These are phyloP conservation scores for Trachurus trachurus DNA, from an alignment of 2,797 vertebrate species.

Conservation along the genomic window DNA sequence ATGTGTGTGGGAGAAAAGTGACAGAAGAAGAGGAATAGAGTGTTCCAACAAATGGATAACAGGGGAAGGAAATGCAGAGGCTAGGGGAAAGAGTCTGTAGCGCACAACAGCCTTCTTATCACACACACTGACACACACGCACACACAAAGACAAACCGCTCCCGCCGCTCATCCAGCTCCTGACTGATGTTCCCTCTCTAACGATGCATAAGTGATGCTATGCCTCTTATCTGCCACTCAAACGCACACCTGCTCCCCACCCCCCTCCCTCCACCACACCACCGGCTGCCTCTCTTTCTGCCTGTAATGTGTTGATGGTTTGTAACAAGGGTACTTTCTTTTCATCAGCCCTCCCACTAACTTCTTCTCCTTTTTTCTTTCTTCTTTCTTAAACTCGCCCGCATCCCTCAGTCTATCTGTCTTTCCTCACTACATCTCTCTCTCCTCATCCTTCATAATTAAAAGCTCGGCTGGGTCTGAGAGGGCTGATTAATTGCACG, in stretches of 20 bases:
- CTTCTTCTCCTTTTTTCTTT: background rate
- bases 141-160: conserved; percentile 59
- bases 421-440: conserved; percentile 48
- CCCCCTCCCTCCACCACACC: background rate
- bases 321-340: conserved; percentile 38
- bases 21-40: conserved; percentile 42
- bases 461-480: conserved; percentile 73
- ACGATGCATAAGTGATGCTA: conserved; percentile 77
- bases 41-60: conserved; percentile 59
- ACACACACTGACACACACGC: conserved; percentile 47
- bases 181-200: conserved; percentile 77
- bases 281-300: conserved; percentile 24
- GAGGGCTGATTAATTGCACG: conserved; percentile 80
- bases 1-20: conserved; percentile 13
- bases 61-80: conserved; percentile 50
- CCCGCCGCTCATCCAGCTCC: conserved; percentile 57
- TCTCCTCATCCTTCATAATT: conserved; percentile 78
- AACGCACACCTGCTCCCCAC: conserved; percentile 70
- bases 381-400: background rate
- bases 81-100: conserved; percentile 41
- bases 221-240: conserved; percentile 82
- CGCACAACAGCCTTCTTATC: conserved; percentile 62
- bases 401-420: conserved; percentile 41
- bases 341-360: conserved; percentile 19
- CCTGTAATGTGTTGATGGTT: conserved; percentile 55